A percentile compares a stretch with the other conserved stretches of the same genome.
phyloP scores from a whole-genome alignment of 2,888 invertebrate genomes.

The Clusia tigrina region DNA sequence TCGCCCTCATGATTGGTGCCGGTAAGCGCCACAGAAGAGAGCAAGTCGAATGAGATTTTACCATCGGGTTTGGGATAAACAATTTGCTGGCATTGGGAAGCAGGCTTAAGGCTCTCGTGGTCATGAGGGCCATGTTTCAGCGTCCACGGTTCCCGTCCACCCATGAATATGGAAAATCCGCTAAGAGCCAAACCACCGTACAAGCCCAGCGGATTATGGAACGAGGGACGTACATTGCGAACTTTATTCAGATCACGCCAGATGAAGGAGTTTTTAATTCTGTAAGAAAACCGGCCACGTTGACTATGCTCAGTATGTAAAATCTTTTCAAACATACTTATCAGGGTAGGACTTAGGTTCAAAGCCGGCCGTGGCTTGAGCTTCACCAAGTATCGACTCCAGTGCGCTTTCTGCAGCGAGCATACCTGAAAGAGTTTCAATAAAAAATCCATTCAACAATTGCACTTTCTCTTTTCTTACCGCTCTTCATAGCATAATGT shows the following conservation, averaged over 20 bases:
- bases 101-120: conserved; percentile 81
- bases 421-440: conserved; percentile 80
- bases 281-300: conserved; percentile 44
- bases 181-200: conserved; percentile 92
- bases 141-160: conserved; percentile 97
- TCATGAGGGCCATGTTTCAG: conserved; percentile 88
- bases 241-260: conserved; percentile 77
- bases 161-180: conserved; percentile 84
- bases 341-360: conserved; percentile 75
- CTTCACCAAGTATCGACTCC: conserved; percentile 76
- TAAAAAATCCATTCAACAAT: too few species aligned
- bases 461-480: conserved; percentile 35
- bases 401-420: conserved; percentile 93
- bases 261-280: conserved; percentile 71
- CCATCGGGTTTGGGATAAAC: conserved; percentile 98
- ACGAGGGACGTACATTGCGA: conserved; percentile 94
- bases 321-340: conserved; percentile 50
- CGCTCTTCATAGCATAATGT: conserved; percentile 98
- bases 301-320: too few species aligned
- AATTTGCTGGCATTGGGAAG: conserved; percentile 82
- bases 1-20: conserved; percentile 98
- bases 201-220: conserved; percentile 86
- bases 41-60: conserved; percentile 91
- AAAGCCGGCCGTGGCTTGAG: conserved; percentile 71
- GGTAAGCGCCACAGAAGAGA: conserved; percentile 95